Percentiles rank a stretch among this genome's conserved stretches.
These are phyloP conservation scores for Spizella passerina DNA, from an alignment of 2,797 vertebrate genomes.

Conservation along the genomic window DNA sequence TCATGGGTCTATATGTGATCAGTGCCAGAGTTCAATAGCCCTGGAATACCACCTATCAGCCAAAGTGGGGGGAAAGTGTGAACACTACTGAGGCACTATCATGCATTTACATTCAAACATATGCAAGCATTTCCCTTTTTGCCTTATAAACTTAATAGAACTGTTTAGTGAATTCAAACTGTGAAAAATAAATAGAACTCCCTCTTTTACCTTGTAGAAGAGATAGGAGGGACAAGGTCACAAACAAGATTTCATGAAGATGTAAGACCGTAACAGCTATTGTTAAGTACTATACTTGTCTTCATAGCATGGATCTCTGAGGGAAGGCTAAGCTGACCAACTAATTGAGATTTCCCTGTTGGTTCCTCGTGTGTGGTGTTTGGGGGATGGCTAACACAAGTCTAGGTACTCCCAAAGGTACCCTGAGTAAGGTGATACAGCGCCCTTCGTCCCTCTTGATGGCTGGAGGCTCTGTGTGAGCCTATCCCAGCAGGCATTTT, in stretches of 20 bases:
- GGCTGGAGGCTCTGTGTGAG: rapidly evolving
- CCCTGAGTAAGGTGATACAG: background rate
- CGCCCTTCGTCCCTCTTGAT: rapidly evolving
- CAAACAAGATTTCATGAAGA: background rate
- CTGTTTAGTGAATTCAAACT: background rate
- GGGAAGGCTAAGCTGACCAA: background rate
- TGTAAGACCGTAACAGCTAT: background rate
- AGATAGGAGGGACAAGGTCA: background rate
- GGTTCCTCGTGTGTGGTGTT: background rate
- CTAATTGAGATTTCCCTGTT: background rate
- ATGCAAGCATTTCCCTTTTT: background rate
- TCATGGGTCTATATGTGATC: rapidly evolving
- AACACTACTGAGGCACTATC: background rate
- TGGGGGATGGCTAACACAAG: background rate
- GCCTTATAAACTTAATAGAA: background rate
- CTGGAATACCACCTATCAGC: background rate
- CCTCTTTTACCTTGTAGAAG: background rate
- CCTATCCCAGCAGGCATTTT: background rate
- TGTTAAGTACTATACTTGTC: background rate
- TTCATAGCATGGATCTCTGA: background rate
- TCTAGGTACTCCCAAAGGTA: background rate
- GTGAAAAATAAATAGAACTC: background rate
- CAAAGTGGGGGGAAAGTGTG: background rate
- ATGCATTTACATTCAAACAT: background rate
- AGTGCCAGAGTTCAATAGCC: background rate